phyloP scores from a whole-genome alignment of 2,888 invertebrate genomes.

The Eupeodes latifasciatus region DNA sequence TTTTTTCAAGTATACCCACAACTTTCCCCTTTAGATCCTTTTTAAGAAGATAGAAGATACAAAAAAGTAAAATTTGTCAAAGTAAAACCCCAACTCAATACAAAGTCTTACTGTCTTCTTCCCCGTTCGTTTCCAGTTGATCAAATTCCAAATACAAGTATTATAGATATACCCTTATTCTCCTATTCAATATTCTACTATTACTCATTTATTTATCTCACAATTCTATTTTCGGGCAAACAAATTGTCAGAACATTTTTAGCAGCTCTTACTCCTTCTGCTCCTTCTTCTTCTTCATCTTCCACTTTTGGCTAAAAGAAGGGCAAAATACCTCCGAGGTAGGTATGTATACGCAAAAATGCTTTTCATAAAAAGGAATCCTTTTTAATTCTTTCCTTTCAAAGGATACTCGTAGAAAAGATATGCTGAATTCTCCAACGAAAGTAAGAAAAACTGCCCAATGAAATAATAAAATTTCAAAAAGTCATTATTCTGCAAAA shows the following conservation, averaged over 20 bases:
- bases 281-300: background rate
- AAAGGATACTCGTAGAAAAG: background rate
- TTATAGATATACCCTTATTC: background rate
- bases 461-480: constrained; percentile 41
- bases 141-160: constrained; percentile 38
- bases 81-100: background rate
- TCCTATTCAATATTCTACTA: constrained; percentile 29
- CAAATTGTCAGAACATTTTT: constrained; percentile 9
- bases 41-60: background rate
- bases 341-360: constrained; percentile 37
- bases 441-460: background rate
- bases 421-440: constrained; percentile 12
- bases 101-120: background rate
- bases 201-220: constrained; percentile 53
- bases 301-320: background rate
- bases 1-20: too few species aligned
- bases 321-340: constrained; percentile 36
- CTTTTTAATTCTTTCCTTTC: constrained; percentile 12
- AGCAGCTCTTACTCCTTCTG: background rate
- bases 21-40: too few species aligned
- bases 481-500: constrained; percentile 31
- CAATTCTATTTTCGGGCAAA: constrained; percentile 31
- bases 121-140: constrained; percentile 34
- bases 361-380: constrained; percentile 22
- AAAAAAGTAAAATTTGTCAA: too few species aligned